phyloP scores from a whole-genome alignment of 2,113 vertebrate genomes.

The Chrysochloris asiatica region DNA sequence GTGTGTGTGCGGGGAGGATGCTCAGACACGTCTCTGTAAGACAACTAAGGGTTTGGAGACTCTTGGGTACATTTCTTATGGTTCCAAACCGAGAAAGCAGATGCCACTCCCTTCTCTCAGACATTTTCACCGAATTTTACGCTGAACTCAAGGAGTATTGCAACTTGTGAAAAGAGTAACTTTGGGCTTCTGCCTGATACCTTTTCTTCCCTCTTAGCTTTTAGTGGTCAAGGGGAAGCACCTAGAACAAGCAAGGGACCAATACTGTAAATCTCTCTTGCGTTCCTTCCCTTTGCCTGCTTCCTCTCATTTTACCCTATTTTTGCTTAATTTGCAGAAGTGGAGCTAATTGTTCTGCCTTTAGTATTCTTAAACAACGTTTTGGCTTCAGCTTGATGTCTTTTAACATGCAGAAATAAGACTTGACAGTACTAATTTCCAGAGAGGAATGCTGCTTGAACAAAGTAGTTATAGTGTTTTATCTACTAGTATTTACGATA shows the following conservation, averaged over 20 bases:
- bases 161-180: constrained; percentile 37
- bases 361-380: not conserved
- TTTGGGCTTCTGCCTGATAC: not conserved
- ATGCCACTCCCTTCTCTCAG: constrained; percentile 12
- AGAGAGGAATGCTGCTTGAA: not conserved
- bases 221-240: constrained; percentile 22
- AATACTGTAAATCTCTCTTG: constrained; percentile 21
- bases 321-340: constrained; percentile 73
- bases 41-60: not conserved
- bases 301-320: constrained; percentile 66
- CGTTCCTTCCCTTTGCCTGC: constrained; percentile 68
- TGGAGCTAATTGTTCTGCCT: constrained; percentile 43
- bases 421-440: not conserved
- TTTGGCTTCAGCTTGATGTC: constrained; percentile 20
- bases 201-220: not conserved
- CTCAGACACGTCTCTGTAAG: not conserved
- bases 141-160: not conserved
- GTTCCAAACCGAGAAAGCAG: not conserved
- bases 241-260: constrained; percentile 25
- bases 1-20: constrained; percentile 35
- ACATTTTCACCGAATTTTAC: not conserved
- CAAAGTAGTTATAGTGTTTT: not conserved
- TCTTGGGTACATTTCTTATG: not conserved
- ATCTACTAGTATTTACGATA: not conserved
- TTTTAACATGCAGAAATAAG: not conserved